Conservation (phyloP, 2,113 vertebrate species). For the Sakesphorus luctuosus region DNA sequence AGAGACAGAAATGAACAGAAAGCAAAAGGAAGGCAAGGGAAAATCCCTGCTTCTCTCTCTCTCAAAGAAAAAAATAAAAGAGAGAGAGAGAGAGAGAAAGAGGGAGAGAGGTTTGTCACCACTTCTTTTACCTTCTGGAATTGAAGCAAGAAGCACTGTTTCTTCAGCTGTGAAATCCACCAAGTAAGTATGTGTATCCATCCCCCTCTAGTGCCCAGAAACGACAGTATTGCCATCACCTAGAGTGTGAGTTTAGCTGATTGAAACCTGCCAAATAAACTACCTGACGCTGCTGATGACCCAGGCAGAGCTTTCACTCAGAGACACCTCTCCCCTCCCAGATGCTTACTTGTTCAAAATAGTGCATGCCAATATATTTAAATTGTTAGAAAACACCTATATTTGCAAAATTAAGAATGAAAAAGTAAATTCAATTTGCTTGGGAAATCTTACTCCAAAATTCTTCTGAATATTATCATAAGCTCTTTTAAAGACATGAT, state of each 20-base stretch:
- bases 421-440: neutral
- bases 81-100: neutral
- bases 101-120: neutral
- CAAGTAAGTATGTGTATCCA: neutral
- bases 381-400: neutral
- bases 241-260: neutral
- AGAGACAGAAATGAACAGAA: neutral
- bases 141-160: neutral
- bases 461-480: neutral
- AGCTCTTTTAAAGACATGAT: neutral
- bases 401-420: neutral
- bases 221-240: neutral
- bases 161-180: neutral
- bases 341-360: neutral
- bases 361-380: neutral
- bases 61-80: too few species aligned
- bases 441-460: neutral
- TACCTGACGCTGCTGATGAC: rapidly evolving
- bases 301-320: neutral
- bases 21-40: neutral
- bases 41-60: neutral
- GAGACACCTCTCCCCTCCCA: neutral
- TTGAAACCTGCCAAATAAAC: neutral
- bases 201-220: neutral
- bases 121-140: neutral